Base-by-base conservation (phyloP, 1,140 invertebrate species). In the Papilio xuthus region DNA sequence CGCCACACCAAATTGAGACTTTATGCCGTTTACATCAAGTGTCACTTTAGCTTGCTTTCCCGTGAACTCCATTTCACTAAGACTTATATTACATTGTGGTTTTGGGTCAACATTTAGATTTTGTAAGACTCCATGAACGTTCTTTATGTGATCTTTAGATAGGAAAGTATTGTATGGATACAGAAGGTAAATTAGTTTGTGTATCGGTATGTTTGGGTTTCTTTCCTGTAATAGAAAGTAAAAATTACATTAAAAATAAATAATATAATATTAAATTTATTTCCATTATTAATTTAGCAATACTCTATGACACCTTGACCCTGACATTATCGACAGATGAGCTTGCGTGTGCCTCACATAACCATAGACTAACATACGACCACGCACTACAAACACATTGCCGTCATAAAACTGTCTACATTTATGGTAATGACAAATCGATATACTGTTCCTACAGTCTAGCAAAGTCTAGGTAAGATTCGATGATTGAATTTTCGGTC, bases 81-180 rank as follows among this genome's bases (percentile, higher is more conserved):
- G 77, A 67, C 86, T 80, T 82, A 91, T 89, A 44, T 84, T 83
- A 41, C 86, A 88, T 78, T 88, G 82, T 0, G 88, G 81, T 41
- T 83, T 77, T 7, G 81, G 87, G 37, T 94, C 83, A 18, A 97
- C 90, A 18, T 95, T 93, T 74, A 97, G 95, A 12, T 95, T 96
- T 15, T 94, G 85, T 20, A 98, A 90, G 9, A 97, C 95, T 73
- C 95, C 95, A 82, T 96, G 94, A 0, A 98, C 96, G 2, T 96
- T 96, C 60, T 95, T 95, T 78, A 95, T 94, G 13, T 96, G 96
- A 67, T 98, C 97, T 82, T 95, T 94, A 26, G 95, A 95, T 67
- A 98, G 89, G 88, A 99, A 97, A 10, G 95, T 92, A 77, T 97
- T 95, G 85, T 97, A 98, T 0, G 98, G 98, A 94, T 99, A 99